Evolutionary conservation across 2,113 vertebrate genomes (phyloP).

Genomic region (Lanius collurio): DNA sequence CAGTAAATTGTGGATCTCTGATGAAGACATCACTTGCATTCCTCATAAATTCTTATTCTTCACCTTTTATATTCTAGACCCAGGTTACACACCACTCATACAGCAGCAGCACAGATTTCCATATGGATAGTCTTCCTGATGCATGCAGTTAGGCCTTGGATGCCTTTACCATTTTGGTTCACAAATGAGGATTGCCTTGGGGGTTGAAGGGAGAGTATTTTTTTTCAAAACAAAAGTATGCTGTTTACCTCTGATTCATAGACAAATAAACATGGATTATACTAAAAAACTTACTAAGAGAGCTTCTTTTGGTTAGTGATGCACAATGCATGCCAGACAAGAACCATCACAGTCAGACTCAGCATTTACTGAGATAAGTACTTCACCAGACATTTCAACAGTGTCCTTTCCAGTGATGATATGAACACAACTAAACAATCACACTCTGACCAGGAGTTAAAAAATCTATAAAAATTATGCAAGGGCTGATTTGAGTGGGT

Average conservation of each 20-base stretch:
- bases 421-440: background rate
- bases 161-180: background rate
- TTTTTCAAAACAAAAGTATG: background rate
- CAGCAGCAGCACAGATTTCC: background rate
- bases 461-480: background rate
- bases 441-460: background rate
- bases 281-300: background rate
- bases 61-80: background rate
- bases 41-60: background rate
- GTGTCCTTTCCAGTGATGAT: background rate
- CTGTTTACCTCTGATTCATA: background rate
- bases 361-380: background rate
- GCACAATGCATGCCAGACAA: background rate
- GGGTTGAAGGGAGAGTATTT: background rate
- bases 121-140: background rate
- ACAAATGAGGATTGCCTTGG: too few species aligned
- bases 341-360: background rate
- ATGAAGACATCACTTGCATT: fast-evolving
- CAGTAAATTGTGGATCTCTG: background rate
- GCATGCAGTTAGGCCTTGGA: too few species aligned
- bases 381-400: background rate
- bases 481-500: background rate
- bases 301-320: background rate
- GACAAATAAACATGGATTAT: background rate
- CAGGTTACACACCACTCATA: background rate